These are phyloP conservation scores for Falco columbarius DNA, from an alignment of 2,797 vertebrate genomes.

Conservation along the genomic window DNA sequence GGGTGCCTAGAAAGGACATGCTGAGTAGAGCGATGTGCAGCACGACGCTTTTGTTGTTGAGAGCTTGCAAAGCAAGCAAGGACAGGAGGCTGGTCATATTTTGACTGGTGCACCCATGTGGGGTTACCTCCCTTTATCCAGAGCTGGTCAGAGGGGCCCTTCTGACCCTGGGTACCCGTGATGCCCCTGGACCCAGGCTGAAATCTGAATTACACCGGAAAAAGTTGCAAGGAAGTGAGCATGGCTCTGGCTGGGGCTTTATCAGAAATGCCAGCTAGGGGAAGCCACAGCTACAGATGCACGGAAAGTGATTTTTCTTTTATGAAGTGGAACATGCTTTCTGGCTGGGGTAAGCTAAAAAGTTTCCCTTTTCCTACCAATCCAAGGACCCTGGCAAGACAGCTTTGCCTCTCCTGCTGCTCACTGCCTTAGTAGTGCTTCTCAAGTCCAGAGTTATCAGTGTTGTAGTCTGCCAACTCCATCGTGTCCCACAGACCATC, in stretches of 20 bases:
- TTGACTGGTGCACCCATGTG: background rate
- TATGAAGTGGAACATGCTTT: background rate
- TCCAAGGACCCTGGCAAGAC: fast-evolving
- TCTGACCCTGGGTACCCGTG: fast-evolving
- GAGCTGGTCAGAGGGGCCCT: background rate
- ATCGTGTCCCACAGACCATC: fast-evolving
- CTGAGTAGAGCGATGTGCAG: fast-evolving
- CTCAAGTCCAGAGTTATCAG: background rate
- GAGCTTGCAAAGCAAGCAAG: background rate
- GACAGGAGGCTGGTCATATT: background rate
- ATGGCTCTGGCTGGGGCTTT: background rate
- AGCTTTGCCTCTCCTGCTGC: background rate
- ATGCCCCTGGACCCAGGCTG: fast-evolving
- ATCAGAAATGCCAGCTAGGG: background rate
- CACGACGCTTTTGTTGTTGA: fast-evolving
- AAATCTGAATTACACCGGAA: background rate
- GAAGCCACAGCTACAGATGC: background rate
- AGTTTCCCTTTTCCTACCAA: background rate
- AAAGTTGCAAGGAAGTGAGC: background rate
- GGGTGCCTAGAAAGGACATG: background rate
- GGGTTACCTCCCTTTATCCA: background rate
- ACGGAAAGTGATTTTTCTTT: background rate
- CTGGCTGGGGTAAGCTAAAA: background rate
- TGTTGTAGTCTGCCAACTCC: background rate
- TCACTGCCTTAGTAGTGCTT: background rate